Evolutionary conservation across 2,797 vertebrate species (phyloP), one percentile per base, ranked within the genome.

Genomic region (Gambelia wislizenii): DNA sequence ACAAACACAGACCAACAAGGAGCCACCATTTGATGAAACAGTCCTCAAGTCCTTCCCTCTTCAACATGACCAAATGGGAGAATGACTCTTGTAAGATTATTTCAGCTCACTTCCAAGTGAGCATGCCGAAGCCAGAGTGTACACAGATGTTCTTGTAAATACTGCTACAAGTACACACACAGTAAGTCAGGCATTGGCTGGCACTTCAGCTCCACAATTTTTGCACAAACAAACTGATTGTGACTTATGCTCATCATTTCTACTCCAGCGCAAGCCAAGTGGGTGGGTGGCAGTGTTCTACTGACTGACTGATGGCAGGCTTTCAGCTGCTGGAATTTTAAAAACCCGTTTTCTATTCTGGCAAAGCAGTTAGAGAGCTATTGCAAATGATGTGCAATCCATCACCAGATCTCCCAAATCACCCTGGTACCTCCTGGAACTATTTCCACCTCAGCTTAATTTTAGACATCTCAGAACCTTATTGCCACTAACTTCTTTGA

Each of bases 251-350:
- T 96, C 84, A 89, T 91, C 77, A n/a, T 95, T 92, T 93, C 86
- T 93, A 86, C 88, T 96, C 76, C 82, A 49, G 44, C 1, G 16
- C 84, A 52, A 94, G 92, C 91, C 96, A 95, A 90, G 90, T 14
- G 25, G 92, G 91, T 90, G 90, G 88, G 69, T 95, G 95, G 95
- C 91, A 93, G 90, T 82, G 42, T 93, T 95, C 94, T 95, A 94
- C 85, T 76, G 64, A 81, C 90, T 96, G 92, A 95, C 16, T 79
- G 92, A 96, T 93, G 91, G 90, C 89, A 95, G 88, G 84, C 89
- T 64, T 95, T 92, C 20, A 93, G 93, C 92, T 95, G 89, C 90
- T 91, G 95, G 92, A 94, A 92, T 95, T 93, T 92, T 95, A 93
- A 91, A 93, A 93, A 91, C 22, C 39, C 91, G 80, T 92, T 72